Evolutionary conservation across 2,888 invertebrate species (phyloP).

Genomic region (Agrilus mali): DNA sequence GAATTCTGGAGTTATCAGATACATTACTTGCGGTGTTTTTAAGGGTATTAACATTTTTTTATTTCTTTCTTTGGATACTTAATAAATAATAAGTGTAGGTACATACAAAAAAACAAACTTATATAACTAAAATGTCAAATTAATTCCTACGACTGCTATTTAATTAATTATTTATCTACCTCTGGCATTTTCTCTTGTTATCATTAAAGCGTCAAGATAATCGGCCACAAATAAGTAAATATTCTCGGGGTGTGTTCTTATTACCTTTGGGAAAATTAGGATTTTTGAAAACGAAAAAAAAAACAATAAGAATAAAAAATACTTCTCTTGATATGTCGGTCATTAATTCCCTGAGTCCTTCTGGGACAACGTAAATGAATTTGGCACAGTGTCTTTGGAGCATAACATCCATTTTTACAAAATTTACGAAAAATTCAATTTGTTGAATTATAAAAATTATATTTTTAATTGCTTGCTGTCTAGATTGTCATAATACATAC

Average conservation of each 20-base stretch:
- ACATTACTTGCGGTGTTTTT: no score
- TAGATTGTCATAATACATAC: no score
- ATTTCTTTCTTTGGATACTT: neutral
- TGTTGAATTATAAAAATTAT: no score
- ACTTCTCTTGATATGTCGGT: slow-evolving; percentile 62
- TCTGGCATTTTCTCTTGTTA: slow-evolving; percentile 47
- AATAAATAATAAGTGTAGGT: no score
- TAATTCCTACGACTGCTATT: neutral
- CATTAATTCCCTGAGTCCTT: slow-evolving; percentile 57
- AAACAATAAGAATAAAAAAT: slow-evolving; percentile 5
- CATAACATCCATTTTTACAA: slow-evolving; percentile 24
- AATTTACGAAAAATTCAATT: no score
- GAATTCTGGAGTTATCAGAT: no score
- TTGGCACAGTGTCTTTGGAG: slow-evolving; percentile 35
- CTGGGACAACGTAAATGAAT: slow-evolving; percentile 43
- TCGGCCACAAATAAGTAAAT: slow-evolving; percentile 54
- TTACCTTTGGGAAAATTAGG: slow-evolving; percentile 35
- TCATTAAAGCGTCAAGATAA: slow-evolving; percentile 52
- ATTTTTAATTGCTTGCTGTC: no score
- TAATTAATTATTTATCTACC: slow-evolving; percentile 14
- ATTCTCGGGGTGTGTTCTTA: slow-evolving; percentile 52
- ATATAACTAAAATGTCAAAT: neutral
- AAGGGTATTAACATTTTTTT: neutral
- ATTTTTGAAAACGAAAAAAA: neutral
- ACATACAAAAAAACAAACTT: neutral